phyloP scores from a whole-genome alignment of 2,113 vertebrate genomes.

The Serilophus lunatus region DNA sequence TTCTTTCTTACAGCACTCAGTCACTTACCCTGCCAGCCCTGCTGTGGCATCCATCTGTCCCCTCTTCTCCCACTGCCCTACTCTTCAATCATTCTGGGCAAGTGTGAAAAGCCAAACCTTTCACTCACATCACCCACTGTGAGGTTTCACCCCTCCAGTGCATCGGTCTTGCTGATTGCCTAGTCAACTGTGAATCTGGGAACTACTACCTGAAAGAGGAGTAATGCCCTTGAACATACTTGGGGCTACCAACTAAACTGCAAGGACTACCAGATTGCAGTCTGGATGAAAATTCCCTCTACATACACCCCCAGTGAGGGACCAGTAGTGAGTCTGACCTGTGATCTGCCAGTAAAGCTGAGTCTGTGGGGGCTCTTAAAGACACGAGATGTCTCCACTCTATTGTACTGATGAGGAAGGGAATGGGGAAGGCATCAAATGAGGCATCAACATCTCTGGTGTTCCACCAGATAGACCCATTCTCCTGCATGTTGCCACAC shows the following conservation, averaged over 20 bases:
- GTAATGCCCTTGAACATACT: neutral
- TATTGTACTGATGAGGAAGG: neutral
- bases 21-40: neutral
- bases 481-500: neutral
- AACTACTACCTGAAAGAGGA: neutral
- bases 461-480: neutral
- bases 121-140: neutral
- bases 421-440: neutral
- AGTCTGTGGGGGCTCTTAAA: neutral
- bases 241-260: neutral
- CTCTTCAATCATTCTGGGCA: neutral
- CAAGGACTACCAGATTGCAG: neutral
- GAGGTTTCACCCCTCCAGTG: neutral
- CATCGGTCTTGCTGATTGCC: neutral
- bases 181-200: neutral
- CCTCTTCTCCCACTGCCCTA: neutral
- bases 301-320: neutral
- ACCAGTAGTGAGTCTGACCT: neutral
- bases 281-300: neutral
- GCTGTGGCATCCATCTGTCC: conserved; percentile 15
- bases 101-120: neutral
- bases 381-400: neutral
- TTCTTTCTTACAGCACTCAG: neutral
- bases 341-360: neutral
- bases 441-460: neutral